A percentile compares a stretch with the other conserved stretches of the same genome.
Conservation (phyloP, 2,888 invertebrate species). For the Pycnomerus fuliginosus region DNA sequence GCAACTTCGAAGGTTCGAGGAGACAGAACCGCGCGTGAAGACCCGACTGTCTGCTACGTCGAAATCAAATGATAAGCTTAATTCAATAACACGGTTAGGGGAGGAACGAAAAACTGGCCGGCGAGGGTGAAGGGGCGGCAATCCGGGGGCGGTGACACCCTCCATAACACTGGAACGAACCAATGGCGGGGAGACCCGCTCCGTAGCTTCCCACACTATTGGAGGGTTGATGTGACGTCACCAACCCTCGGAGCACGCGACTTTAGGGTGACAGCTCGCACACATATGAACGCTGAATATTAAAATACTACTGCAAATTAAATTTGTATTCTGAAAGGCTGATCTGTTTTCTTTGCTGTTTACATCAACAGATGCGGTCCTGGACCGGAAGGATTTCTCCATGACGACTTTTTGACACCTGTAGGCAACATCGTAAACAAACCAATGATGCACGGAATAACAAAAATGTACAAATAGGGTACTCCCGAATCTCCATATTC, state of each 20-base stretch:
- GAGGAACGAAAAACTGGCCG: conserved; percentile 41
- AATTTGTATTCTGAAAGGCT: conserved; percentile 50
- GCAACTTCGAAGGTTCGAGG: conserved; percentile 36
- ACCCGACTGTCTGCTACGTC: conserved; percentile 54
- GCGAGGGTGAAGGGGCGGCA: conserved; percentile 23
- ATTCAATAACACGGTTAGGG: conserved; percentile 66
- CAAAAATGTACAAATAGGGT: background rate
- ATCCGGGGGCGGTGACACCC: conserved; percentile 36
- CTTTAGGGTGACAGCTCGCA: conserved; percentile 35
- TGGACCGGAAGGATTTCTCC: conserved; percentile 34
- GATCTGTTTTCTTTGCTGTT: conserved; percentile 48
- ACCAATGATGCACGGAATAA: background rate
- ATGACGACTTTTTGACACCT: conserved; percentile 37
- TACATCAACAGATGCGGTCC: conserved; percentile 47
- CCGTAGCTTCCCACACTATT: conserved; percentile 28
- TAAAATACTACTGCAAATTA: conserved; percentile 50
- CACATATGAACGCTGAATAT: conserved; percentile 42
- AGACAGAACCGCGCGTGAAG: conserved; percentile 46
- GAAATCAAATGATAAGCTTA: conserved; percentile 75
- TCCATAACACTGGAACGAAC: conserved; percentile 35
- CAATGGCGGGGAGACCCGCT: conserved; percentile 39
- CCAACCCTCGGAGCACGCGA: conserved; percentile 39
- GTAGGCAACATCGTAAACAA: conserved; percentile 18
- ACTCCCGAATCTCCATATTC: conserved; percentile 15
- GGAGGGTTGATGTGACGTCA: conserved; percentile 43